Evolutionary conservation across 2,888 invertebrate species (phyloP), one percentile per base, ranked within the genome.

Genomic region (Leptura quadrifasciata): DNA sequence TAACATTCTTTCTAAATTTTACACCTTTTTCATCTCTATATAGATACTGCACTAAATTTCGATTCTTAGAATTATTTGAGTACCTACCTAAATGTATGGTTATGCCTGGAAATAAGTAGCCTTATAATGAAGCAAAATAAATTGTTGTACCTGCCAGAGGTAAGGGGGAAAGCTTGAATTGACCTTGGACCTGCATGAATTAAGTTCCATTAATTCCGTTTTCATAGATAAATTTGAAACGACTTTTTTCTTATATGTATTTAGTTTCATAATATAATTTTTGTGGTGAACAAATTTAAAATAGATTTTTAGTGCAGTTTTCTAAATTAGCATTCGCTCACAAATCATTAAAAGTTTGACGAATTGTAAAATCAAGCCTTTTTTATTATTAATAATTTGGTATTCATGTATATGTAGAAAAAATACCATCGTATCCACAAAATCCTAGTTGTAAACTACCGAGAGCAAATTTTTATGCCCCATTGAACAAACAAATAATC

Each of bases 391-490:
- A n/a, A 47, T 5, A n/a, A n/a, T n/a, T 39, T 39, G 39, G 39
- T 39, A 39, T 39, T 12, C 15, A 60, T 31, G 6, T 31, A 31
- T 31, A 31, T 31, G 27, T 31, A 24, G 15, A 27, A 21, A 8
- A 60, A 12, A 27, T 60, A n/a, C n/a, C n/a, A n/a, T 60, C 27
- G 60, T 27, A 60, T 60, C 60, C n/a, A 60, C 31, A 60, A 60
- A 15, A 47, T 60, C n/a, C n/a, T 60, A 15, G 12, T 0, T 27
- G 27, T 27, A 27, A 57, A 20, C 21, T 57, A 1, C 31, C 12
- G 27, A 24, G 27, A 60, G n/a, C n/a, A 60, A 60, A 60, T 60
- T 27, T 27, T 21, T 27, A 60, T 27, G 60, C 60, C 60, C 60
- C 24, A 8, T 60, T 60, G 60, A 60, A 60, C 31, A 21, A 60